Evolutionary conservation across 2,113 vertebrate genomes (phyloP), one percentile per base, ranked within the genome.

Genomic region (Chunga burmeisteri): DNA sequence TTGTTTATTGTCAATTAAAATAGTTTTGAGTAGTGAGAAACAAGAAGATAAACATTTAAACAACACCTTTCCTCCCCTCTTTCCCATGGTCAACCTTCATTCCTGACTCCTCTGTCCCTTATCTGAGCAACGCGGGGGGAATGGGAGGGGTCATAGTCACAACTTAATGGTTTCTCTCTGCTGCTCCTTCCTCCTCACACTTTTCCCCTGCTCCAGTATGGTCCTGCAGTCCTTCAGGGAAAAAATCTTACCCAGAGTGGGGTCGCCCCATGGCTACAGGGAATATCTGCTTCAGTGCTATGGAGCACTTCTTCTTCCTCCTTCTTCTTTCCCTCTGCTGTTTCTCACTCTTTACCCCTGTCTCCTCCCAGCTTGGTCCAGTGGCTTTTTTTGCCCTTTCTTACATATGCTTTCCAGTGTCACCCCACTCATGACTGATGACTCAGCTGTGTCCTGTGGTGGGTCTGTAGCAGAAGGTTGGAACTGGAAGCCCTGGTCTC

Each of bases 401-500:
- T 73, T 34, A 40, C 7, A 14, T 52, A 38, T 13, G 13, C 8
- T 81, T 67, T 49, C 44, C 17, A 53, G 23, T 42, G 22, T 19
- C 13, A 44, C 9, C 6, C 5, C 13, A 38, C 14, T 21, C 1
- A 1, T 44, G 12, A 9, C 2, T 62, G 53, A n/a, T 40, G 29
- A 10, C 18, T 63, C 23, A 30, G 17, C 42, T 17, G 3, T 72
- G 29, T 40, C 77, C 50, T 36, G 23, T n/a, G 16, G 42, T 42
- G 15, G 32, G 18, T 44, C 27, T 26, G 17, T 19, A 36, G 32
- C 34, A 74, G 32, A 20, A 0, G 2, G 29, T 10, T 75, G 38
- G 34, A 67, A 38, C 3, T 0, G 0, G 30, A 20, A 50, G n/a
- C 18, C 40, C 20, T 9, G 8, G 40, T 10, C 15, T n/a, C 18